Evolutionary conservation across 2,888 invertebrate genomes (phyloP).

Genomic region (Idaea straminata): DNA sequence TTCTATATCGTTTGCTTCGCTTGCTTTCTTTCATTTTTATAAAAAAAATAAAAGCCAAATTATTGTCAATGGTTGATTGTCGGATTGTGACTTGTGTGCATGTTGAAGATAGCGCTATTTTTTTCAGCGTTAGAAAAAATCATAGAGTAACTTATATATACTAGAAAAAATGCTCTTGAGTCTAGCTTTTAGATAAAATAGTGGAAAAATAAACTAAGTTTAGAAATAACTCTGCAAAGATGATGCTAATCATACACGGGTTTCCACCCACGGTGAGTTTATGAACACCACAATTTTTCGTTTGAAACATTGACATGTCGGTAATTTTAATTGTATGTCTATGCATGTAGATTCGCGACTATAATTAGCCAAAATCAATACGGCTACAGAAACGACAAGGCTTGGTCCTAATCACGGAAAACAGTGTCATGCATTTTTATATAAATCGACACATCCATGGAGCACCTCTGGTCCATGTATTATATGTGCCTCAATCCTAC

Average conservation of each 20-base stretch:
- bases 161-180: not conserved
- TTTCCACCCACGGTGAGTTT: constrained; percentile 53
- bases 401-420: no score
- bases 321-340: constrained; percentile 9
- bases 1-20: not conserved
- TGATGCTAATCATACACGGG: constrained; percentile 69
- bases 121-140: not conserved
- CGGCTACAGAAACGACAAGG: no score
- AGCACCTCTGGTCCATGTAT: no score
- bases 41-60: not conserved
- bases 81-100: not conserved
- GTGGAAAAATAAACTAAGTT: constrained; percentile 4
- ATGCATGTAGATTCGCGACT: no score
- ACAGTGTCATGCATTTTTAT: no score
- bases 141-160: no score
- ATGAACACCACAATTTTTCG: not conserved
- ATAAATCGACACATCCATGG: no score
- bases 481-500: no score
- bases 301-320: not conserved
- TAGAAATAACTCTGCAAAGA: constrained; percentile 36
- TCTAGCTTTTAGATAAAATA: not conserved
- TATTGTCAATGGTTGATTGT: not conserved
- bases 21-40: not conserved
- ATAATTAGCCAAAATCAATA: not conserved
- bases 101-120: not conserved